These are phyloP conservation scores for Eupleurogrammus muticus DNA, from an alignment of 2,797 vertebrate genomes.

Conservation along the genomic window DNA sequence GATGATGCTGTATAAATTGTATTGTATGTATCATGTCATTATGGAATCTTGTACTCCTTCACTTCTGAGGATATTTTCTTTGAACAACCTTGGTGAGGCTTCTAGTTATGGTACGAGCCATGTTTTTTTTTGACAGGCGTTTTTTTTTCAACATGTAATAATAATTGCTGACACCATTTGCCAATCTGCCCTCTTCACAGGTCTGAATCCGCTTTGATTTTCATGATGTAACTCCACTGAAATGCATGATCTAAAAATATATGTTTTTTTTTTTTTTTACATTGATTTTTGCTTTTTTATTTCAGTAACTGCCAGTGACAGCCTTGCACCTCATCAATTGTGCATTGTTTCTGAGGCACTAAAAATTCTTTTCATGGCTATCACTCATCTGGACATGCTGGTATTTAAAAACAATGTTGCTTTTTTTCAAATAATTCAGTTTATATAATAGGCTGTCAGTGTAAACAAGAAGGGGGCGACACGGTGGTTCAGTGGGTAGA, in stretches of 20 bases:
- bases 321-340: too few relatives aligned
- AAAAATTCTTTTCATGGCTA: too few relatives aligned
- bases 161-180: conserved; percentile 8
- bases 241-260: not conserved
- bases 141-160: not conserved
- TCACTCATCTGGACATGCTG: conserved; percentile 3
- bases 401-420: not conserved
- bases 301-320: too few relatives aligned
- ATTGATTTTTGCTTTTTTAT: not conserved
- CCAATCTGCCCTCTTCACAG: not conserved
- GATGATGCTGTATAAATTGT: conserved; percentile 12
- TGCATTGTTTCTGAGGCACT: too few relatives aligned
- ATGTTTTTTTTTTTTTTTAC: not conserved
- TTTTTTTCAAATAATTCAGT: not conserved
- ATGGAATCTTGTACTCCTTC: not conserved
- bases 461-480: too few relatives aligned
- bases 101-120: conserved; percentile 3
- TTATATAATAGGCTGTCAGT: too few relatives aligned
- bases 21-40: not conserved
- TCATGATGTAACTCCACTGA: not conserved
- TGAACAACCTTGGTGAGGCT: conserved; percentile 8
- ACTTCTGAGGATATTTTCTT: conserved; percentile 6
- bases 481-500: too few relatives aligned
- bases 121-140: not conserved
- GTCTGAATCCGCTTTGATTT: not conserved